phyloP scores from a whole-genome alignment of 2,888 invertebrate species.

The Ceramica pisi region DNA sequence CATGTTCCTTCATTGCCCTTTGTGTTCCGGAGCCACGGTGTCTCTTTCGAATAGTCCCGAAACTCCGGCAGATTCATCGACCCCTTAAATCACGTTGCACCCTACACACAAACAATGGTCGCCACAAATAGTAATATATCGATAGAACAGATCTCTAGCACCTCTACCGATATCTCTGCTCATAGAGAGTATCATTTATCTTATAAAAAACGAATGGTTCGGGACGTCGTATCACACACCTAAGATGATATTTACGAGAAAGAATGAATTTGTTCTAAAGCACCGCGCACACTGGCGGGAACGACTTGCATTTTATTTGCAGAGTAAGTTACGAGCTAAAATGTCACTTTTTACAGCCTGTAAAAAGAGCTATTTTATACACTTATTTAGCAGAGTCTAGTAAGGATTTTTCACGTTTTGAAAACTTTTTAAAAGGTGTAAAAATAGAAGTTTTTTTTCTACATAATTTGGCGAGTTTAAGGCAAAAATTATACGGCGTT shows the following conservation, averaged over 20 bases:
- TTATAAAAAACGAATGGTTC: conserved; percentile 56
- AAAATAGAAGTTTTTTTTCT: no score
- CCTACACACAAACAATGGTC: conserved; percentile 9
- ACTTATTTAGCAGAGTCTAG: conserved; percentile 9
- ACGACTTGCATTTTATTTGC: conserved; percentile 28
- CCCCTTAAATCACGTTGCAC: background rate
- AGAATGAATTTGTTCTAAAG: conserved; percentile 28
- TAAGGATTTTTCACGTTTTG: background rate
- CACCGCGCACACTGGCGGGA: conserved; percentile 31
- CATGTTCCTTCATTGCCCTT: no score
- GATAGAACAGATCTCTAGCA: conserved; percentile 31
- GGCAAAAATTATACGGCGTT: no score
- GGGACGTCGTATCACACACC: conserved; percentile 38
- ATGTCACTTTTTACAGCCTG: conserved; percentile 8
- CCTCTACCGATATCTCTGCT: conserved; percentile 37
- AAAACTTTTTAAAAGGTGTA: no score
- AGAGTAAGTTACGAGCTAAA: conserved; percentile 20
- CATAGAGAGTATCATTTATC: conserved; percentile 53
- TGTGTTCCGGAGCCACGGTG: no score
- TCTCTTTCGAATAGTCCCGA: no score
- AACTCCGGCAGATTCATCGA: no score
- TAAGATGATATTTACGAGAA: conserved; percentile 59
- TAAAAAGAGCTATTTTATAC: no score
- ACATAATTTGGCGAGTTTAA: no score
- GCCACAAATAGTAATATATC: conserved; percentile 35